A percentile compares a stretch with the other conserved stretches of the same genome.
These are phyloP conservation scores for Lasius fuliginosus DNA, from an alignment of 2,888 invertebrate genomes.

Conservation along the genomic window DNA sequence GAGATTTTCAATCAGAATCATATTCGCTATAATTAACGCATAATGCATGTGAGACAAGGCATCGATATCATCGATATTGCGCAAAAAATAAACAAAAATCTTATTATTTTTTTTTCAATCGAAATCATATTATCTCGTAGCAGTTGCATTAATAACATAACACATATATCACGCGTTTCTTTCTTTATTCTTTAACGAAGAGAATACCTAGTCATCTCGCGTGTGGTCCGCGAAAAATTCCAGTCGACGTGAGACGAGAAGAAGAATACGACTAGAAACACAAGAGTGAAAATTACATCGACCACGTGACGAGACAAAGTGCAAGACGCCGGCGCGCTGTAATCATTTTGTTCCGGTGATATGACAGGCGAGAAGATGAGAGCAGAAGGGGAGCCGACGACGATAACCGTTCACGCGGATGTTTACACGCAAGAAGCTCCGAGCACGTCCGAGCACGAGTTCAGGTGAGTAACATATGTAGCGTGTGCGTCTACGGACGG, in stretches of 20 bases:
- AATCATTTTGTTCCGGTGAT: slow-evolving; percentile 58
- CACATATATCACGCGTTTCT: no score
- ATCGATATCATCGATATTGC: not conserved
- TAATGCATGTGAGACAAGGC: not conserved
- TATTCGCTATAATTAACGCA: not conserved
- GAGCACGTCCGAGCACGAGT: slow-evolving; percentile 74
- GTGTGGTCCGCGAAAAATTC: slow-evolving; percentile 33
- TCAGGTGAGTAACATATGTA: slow-evolving; percentile 72
- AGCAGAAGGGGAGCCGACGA: slow-evolving; percentile 74
- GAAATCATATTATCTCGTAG: not conserved
- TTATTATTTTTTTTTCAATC: not conserved
- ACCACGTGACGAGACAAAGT: slow-evolving; percentile 43
- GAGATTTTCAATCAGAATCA: not conserved
- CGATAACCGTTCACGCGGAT: slow-evolving; percentile 81
- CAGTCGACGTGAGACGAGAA: slow-evolving; percentile 3
- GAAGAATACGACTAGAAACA: slow-evolving; percentile 1
- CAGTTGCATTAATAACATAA: not conserved
- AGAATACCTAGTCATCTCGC: not conserved
- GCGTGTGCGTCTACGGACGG: not conserved
- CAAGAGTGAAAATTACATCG: slow-evolving; percentile 15
- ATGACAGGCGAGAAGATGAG: slow-evolving; percentile 74
- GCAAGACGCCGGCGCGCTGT: slow-evolving; percentile 33
- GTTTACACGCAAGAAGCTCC: slow-evolving; percentile 79
- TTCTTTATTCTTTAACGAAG: not conserved
- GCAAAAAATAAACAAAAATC: not conserved